phyloP scores from a whole-genome alignment of 2,797 vertebrate genomes.

The Podargus strigoides region DNA sequence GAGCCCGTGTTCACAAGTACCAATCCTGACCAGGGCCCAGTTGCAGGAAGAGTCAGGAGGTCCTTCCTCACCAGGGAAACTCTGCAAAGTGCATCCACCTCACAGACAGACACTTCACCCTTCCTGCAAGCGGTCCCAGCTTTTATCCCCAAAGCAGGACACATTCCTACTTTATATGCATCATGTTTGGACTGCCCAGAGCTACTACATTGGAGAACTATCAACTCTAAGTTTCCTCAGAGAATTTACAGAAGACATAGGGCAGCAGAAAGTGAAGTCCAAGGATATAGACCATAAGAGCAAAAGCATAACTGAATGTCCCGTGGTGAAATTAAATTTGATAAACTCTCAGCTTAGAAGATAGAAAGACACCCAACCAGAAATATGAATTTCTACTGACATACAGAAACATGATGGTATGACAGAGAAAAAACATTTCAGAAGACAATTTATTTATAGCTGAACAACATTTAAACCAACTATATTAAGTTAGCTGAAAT shows the following conservation, averaged over 20 bases:
- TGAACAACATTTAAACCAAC: not conserved
- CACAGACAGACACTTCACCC: too few species aligned
- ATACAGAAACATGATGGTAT: not conserved
- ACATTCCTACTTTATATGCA: not conserved
- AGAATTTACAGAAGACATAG: not conserved
- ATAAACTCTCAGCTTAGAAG: not conserved
- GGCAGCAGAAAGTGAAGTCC: not conserved
- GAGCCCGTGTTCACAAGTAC: too few species aligned
- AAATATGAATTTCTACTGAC: not conserved
- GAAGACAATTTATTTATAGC: constrained; percentile 15
- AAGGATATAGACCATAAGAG: not conserved
- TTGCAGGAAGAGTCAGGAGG: too few species aligned
- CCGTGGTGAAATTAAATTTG: not conserved
- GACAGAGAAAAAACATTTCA: not conserved
- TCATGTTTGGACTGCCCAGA: not conserved
- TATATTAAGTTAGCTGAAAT: constrained; percentile 27
- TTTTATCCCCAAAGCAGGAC: too few species aligned
- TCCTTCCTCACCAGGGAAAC: too few species aligned
- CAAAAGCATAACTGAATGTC: not conserved
- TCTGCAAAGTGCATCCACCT: too few species aligned
- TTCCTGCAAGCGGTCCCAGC: too few species aligned
- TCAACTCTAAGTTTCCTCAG: not conserved
- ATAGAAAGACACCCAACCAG: not conserved
- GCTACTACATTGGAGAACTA: not conserved
- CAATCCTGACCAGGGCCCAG: too few species aligned